Conservation (phyloP, 2,113 vertebrate genomes). For the Eptesicus fuscus region DNA sequence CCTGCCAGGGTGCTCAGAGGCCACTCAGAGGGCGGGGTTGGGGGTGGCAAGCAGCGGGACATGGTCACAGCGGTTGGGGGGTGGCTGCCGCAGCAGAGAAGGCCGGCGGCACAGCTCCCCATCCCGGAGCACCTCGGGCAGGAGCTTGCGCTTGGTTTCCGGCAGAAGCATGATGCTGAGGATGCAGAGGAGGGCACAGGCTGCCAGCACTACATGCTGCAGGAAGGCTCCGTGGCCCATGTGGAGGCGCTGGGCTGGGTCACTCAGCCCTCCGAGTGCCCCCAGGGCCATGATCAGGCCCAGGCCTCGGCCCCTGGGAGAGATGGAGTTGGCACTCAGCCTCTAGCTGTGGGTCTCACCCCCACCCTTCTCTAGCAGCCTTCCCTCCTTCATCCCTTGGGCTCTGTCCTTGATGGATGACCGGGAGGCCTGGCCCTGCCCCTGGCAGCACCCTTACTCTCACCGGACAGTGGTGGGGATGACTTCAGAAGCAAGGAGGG, state of each 20-base stretch:
- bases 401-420: background rate
- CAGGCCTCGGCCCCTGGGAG: slow-evolving; percentile 84
- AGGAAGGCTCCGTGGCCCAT: slow-evolving; percentile 93
- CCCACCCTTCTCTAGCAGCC: background rate
- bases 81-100: slow-evolving; percentile 79
- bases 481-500: slow-evolving; percentile 90
- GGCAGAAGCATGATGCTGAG: slow-evolving; percentile 93
- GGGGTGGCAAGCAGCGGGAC: slow-evolving; percentile 91
- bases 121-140: slow-evolving; percentile 89
- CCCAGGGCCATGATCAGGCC: slow-evolving; percentile 87
- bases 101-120: slow-evolving; percentile 90
- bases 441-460: background rate
- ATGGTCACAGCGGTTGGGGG: slow-evolving; percentile 81
- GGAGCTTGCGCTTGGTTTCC: slow-evolving; percentile 91
- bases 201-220: slow-evolving; percentile 91
- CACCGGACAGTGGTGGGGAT: slow-evolving; percentile 92
- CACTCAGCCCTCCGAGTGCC: slow-evolving; percentile 88
- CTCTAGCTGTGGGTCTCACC: background rate
- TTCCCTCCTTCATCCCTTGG: background rate
- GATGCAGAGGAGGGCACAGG: slow-evolving; percentile 89
- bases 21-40: slow-evolving; percentile 82
- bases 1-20: slow-evolving; percentile 66
- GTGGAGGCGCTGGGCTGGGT: slow-evolving; percentile 89
- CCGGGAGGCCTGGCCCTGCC: background rate
- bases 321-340: background rate